Conservation (phyloP, 2,797 vertebrate genomes). For the Limnodromus scolopaceus region DNA sequence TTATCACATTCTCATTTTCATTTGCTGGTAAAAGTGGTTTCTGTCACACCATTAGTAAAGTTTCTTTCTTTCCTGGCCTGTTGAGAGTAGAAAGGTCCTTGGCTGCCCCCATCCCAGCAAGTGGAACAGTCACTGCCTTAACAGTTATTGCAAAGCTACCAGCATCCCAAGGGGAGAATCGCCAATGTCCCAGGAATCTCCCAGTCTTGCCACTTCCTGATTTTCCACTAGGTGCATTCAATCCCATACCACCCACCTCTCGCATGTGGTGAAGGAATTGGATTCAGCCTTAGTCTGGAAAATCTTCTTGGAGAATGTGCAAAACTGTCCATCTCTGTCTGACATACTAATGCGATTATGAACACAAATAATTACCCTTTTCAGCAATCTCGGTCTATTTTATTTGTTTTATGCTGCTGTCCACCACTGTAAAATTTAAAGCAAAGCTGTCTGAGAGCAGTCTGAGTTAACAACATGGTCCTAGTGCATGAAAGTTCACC, state of each 20-base stretch:
- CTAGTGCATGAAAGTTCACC: background rate
- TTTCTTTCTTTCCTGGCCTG: background rate
- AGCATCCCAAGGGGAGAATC: background rate
- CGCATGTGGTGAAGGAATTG: fast-evolving
- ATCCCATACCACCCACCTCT: background rate
- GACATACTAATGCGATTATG: background rate
- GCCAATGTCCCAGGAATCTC: background rate
- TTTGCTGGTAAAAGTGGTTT: background rate
- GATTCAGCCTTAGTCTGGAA: background rate
- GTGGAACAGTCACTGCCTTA: background rate
- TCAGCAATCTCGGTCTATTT: fast-evolving
- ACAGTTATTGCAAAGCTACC: background rate
- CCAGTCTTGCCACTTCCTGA: background rate
- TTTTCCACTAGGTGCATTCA: background rate
- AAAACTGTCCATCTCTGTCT: background rate
- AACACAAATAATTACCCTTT: background rate
- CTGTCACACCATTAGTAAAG: background rate
- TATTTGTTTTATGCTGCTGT: background rate
- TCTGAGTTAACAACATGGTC: background rate
- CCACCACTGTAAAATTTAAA: background rate
- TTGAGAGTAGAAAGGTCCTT: background rate
- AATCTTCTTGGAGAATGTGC: background rate
- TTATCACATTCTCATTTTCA: background rate
- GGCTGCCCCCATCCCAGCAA: background rate
- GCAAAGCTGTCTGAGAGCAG: background rate